Evolutionary conservation across 2,888 invertebrate species (phyloP).

Genomic region (Orthosia incerta): DNA sequence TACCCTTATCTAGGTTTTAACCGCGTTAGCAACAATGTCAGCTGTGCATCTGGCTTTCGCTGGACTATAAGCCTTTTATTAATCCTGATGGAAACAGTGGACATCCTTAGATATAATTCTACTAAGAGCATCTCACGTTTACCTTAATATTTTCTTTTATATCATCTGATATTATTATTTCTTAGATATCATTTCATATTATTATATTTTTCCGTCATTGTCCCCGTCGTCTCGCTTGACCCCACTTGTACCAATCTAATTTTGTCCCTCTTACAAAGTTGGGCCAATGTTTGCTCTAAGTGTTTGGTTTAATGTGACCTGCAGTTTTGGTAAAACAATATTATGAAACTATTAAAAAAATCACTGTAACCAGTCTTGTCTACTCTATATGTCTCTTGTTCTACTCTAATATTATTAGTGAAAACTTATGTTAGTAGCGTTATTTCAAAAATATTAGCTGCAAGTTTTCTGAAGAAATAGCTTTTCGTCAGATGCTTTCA

Average conservation of each 20-base stretch:
- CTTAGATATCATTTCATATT: constrained; percentile 79
- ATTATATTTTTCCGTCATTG: constrained; percentile 76
- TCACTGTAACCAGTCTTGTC: too few relatives aligned
- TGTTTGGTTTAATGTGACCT: constrained; percentile 36
- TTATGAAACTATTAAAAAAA: too few relatives aligned
- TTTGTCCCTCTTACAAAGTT: constrained; percentile 72
- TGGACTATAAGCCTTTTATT: background rate
- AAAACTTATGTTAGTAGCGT: too few relatives aligned
- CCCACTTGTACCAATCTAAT: constrained; percentile 88
- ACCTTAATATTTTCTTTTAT: constrained; percentile 64
- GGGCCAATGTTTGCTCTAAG: constrained; percentile 69
- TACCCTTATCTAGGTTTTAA: too few relatives aligned
- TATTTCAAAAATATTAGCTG: too few relatives aligned
- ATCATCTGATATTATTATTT: constrained; percentile 62
- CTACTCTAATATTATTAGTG: too few relatives aligned
- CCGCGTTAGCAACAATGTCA: too few relatives aligned
- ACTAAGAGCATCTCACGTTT: constrained; percentile 55
- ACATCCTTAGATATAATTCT: constrained; percentile 42
- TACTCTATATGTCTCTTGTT: too few relatives aligned
- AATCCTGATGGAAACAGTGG: background rate
- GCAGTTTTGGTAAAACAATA: background rate
- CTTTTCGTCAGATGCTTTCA: too few relatives aligned
- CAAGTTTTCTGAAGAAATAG: too few relatives aligned
- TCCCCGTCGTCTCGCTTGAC: constrained; percentile 84
- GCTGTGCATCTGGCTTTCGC: too few relatives aligned